phyloP scores from a whole-genome alignment of 2,797 vertebrate species.

The Hyperoplus lanceolatus region DNA sequence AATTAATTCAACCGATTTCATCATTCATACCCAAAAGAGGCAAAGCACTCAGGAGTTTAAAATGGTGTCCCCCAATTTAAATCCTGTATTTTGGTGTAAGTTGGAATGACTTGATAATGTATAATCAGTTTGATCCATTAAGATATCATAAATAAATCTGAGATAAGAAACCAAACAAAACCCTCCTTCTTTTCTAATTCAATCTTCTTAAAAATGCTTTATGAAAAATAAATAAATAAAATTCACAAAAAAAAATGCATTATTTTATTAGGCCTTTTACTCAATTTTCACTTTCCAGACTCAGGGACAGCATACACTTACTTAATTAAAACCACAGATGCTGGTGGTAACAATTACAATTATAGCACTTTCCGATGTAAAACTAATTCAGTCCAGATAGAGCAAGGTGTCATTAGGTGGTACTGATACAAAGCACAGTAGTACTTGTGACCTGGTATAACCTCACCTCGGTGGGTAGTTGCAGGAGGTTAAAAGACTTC shows the following conservation, averaged over 20 bases:
- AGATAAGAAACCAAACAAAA: neutral
- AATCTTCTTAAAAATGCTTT: neutral
- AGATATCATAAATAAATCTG: neutral
- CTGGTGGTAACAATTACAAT: constrained; percentile 62
- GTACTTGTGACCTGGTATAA: constrained; percentile 68
- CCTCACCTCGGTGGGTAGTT: constrained; percentile 58
- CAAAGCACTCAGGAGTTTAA: neutral
- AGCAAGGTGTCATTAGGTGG: constrained; percentile 47
- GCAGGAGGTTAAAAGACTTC: constrained; percentile 70
- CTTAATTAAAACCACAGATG: constrained; percentile 40
- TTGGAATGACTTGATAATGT: neutral
- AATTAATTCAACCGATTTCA: constrained; percentile 1
- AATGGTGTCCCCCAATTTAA: neutral
- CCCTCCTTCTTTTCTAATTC: neutral
- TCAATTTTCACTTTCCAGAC: constrained; percentile 38
- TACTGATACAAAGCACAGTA: constrained; percentile 53
- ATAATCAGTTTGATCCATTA: neutral
- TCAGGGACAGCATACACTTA: constrained; percentile 5
- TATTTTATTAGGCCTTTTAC: neutral
- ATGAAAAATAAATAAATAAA: neutral
- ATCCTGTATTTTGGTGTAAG: neutral
- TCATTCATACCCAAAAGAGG: constrained; percentile 3
- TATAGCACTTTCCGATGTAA: constrained; percentile 45
- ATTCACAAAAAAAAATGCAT: neutral
- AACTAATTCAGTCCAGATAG: constrained; percentile 53